phyloP scores from a whole-genome alignment of 2,797 vertebrate genomes.

The Gorsachius magnificus region DNA sequence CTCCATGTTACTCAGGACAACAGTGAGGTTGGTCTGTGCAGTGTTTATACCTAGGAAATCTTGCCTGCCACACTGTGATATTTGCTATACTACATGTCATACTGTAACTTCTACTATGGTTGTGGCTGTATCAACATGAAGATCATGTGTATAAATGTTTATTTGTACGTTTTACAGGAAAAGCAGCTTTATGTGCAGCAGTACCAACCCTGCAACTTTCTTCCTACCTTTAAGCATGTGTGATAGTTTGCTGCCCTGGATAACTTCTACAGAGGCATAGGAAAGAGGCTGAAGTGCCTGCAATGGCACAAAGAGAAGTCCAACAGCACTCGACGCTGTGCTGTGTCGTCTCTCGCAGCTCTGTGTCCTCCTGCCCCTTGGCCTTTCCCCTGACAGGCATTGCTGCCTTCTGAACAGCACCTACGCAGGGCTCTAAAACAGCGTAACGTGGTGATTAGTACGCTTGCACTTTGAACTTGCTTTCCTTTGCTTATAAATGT shows the following conservation, averaged over 20 bases:
- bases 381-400: not conserved
- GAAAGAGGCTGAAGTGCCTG: not conserved
- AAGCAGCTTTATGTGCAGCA: not conserved
- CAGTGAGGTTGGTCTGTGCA: not conserved
- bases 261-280: not conserved
- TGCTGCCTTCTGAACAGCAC: too few relatives aligned
- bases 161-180: not conserved
- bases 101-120: accelerated
- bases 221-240: not conserved
- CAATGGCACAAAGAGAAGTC: accelerated
- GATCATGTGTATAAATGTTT: accelerated
- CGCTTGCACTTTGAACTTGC: not conserved
- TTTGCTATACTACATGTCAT: accelerated
- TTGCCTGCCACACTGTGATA: accelerated
- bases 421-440: not conserved
- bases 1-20: accelerated
- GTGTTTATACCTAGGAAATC: not conserved
- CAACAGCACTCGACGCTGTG: accelerated
- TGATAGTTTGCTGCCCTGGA: not conserved
- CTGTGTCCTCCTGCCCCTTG: not conserved
- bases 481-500: accelerated
- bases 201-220: not conserved
- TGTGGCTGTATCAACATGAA: not conserved
- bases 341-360: accelerated
- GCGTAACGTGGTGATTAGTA: accelerated